Evolutionary conservation across 2,888 invertebrate species (phyloP).

Genomic region (Agonopterix alstromeriana): DNA sequence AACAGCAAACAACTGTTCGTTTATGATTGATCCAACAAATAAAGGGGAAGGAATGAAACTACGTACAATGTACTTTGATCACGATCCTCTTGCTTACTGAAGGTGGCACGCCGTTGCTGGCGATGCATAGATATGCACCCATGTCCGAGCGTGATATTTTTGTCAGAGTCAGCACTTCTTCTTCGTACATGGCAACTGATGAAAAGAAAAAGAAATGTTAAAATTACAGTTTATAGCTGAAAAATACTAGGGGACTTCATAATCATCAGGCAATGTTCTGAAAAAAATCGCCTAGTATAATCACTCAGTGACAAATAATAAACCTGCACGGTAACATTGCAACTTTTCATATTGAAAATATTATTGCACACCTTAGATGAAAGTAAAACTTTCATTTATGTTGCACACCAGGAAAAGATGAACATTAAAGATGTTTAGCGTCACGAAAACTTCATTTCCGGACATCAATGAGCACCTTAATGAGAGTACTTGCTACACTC

Average conservation of each 20-base stretch:
- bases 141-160: slow-evolving; percentile 92
- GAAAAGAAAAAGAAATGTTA: slow-evolving; percentile 13
- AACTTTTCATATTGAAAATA: no score
- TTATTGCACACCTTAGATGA: no score
- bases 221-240: no score
- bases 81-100: slow-evolving; percentile 92
- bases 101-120: slow-evolving; percentile 91
- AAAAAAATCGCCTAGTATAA: not conserved
- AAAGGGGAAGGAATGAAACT: slow-evolving; percentile 10
- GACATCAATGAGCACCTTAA: not conserved
- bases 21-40: slow-evolving; percentile 13
- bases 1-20: slow-evolving; percentile 11
- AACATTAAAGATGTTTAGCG: no score
- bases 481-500: not conserved
- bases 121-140: slow-evolving; percentile 94
- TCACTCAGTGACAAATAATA: not conserved
- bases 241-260: no score
- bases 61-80: slow-evolving; percentile 94
- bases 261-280: no score
- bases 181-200: slow-evolving; percentile 82
- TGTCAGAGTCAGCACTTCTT: slow-evolving; percentile 84
- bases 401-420: no score
- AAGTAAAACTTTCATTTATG: no score
- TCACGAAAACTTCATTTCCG: not conserved
- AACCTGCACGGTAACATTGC: no score